Conservation (phyloP, 2,888 invertebrate genomes). For the Tolmerus cingulatus region DNA sequence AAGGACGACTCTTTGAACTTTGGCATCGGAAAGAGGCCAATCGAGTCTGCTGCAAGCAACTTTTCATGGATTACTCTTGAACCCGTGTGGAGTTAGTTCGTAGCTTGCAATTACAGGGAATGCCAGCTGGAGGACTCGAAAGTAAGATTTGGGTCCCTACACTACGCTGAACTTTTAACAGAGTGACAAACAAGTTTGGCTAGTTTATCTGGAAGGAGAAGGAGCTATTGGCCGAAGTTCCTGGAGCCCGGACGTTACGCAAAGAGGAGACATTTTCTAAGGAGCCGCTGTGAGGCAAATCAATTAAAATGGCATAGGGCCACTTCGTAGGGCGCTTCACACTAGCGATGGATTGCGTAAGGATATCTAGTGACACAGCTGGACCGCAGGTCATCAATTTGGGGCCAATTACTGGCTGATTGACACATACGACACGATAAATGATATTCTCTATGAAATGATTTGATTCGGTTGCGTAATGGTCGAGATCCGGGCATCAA, state of each 20-base stretch:
- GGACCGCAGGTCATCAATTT: conserved; percentile 10
- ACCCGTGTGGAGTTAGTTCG: not conserved
- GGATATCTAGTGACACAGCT: not conserved
- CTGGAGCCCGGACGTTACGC: not conserved
- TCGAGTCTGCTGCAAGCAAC: conserved; percentile 4
- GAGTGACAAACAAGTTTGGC: conserved; percentile 13
- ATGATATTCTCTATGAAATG: not conserved
- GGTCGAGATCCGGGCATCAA: not conserved
- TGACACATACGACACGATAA: conserved; percentile 7
- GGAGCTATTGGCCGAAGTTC: not conserved
- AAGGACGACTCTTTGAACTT: conserved; percentile 23
- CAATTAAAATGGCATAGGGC: not conserved
- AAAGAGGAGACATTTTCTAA: not conserved
- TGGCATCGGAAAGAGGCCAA: not conserved
- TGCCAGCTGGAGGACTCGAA: not conserved
- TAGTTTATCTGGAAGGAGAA: not conserved
- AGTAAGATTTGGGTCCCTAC: not conserved
- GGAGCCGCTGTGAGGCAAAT: not conserved
- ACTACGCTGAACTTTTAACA: not conserved
- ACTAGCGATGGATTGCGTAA: not conserved
- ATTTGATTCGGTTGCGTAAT: conserved; percentile 1
- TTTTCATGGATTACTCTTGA: not conserved
- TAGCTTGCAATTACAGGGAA: not conserved
- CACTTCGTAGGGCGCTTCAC: not conserved
- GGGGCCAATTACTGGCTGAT: not conserved